phyloP scores from a whole-genome alignment of 2,797 vertebrate species.

The Microhierax caerulescens region DNA sequence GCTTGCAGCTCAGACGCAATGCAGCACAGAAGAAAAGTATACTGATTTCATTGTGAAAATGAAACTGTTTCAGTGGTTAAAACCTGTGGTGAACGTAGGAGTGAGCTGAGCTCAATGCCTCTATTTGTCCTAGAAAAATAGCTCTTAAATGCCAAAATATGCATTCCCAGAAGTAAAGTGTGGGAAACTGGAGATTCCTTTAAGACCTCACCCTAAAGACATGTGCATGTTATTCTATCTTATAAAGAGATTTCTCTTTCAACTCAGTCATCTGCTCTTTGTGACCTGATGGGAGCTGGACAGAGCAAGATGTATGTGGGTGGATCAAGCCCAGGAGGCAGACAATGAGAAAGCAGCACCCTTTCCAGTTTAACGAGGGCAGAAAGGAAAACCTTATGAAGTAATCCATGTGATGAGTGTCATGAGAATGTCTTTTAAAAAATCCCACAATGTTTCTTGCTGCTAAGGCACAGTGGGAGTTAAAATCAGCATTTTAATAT shows the following conservation, averaged over 20 bases:
- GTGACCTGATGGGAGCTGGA: background rate
- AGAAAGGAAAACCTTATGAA: background rate
- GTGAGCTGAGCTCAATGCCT: background rate
- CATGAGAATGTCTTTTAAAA: background rate
- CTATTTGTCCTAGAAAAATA: background rate
- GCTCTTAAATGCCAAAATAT: background rate
- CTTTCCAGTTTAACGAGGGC: accelerated
- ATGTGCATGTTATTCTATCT: background rate
- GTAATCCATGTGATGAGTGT: background rate
- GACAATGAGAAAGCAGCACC: background rate
- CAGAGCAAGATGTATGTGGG: background rate
- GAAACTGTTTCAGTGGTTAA: background rate
- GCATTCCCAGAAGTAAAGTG: background rate
- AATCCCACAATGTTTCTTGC: background rate
- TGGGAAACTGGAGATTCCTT: background rate
- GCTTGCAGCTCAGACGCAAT: background rate
- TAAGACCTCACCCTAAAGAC: background rate
- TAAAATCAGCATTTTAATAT: background rate
- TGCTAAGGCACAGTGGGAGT: background rate
- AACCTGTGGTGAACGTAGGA: background rate
- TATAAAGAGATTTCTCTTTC: background rate
- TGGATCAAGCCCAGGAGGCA: background rate
- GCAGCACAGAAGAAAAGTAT: background rate
- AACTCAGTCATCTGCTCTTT: background rate
- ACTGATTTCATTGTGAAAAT: background rate